Conservation (phyloP, 2,888 invertebrate species). For the Matsumyia berberina region DNA sequence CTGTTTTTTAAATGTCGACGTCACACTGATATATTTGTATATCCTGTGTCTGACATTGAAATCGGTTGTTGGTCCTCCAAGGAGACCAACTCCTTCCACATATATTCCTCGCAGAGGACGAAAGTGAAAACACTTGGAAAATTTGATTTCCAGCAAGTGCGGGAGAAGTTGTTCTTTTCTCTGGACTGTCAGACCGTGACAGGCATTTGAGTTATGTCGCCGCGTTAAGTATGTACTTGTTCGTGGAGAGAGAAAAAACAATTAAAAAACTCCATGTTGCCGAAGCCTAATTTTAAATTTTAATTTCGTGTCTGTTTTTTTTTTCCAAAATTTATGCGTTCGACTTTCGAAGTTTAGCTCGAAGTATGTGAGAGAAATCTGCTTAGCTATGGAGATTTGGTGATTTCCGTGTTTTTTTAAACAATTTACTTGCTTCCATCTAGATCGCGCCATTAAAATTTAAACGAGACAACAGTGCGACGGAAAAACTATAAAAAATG, state of each 20-base stretch:
- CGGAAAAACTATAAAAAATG: slow-evolving; percentile 18
- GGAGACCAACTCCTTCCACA: neutral
- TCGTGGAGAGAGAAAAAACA: neutral
- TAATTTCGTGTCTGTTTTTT: neutral
- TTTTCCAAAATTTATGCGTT: neutral
- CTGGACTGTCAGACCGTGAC: slow-evolving; percentile 8
- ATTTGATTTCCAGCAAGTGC: neutral
- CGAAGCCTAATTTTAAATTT: neutral
- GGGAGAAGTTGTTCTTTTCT: neutral
- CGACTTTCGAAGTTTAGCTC: neutral
- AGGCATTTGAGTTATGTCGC: neutral
- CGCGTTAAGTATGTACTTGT: neutral
- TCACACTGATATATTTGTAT: too few relatives aligned
- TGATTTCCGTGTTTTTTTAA: slow-evolving; percentile 1
- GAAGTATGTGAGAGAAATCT: neutral
- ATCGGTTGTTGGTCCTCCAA: slow-evolving; percentile 19
- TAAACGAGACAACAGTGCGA: slow-evolving; percentile 1
- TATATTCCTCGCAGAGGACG: neutral
- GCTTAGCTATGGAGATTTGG: slow-evolving; percentile 2
- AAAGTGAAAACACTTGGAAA: slow-evolving; percentile 24
- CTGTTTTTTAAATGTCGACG: too few relatives aligned
- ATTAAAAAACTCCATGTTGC: neutral
- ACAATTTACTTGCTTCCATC: neutral
- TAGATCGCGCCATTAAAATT: slow-evolving; percentile 16
- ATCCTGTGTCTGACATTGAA: slow-evolving; percentile 40